Evolutionary conservation across 2,113 vertebrate genomes (phyloP), one percentile per base, ranked within the genome.

Genomic region (Ochotona curzoniae): DNA sequence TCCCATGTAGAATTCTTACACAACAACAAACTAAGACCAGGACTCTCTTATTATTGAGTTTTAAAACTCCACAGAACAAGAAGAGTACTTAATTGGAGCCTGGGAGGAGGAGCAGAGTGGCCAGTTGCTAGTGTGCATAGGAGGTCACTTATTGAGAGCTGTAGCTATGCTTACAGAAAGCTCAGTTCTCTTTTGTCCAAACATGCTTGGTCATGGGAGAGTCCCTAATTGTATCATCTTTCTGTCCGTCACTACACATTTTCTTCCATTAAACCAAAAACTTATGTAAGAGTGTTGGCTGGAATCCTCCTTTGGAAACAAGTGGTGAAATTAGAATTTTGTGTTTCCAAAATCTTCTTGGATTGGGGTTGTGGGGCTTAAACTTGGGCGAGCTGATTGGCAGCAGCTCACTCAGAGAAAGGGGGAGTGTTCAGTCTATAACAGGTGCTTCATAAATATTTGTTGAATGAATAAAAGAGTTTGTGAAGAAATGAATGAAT

Each of bases 121-220:
- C 38, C 38, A 44, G 38, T 44, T 44, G 38, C 38, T 44, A 44
- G 38, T 44, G 38, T 44, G 38, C 38, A 44, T 44, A 28, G 54
- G 21, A 13, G 20, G 63, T 44, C 30, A 67, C 8, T 1, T 2
- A 49, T 7, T 9, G 7, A 18, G 1, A 80, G 28, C 32, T 30
- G 1, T 0, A 1, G 20, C 32, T 7, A 49, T 26, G 49, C 20
- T 0, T 0, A 1, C 4, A 7, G 57, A 9, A n/a, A 86, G 21
- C 47, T 87, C 35, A 60, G 21, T 26, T 57, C 30, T 25, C 9
- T 18, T 69, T 35, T 20, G 23, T 8, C 63, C 38, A 44, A 25
- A 64, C 10, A 12, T 63, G 60, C 12, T 26, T 20, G 75, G 25
- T 15, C 5, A 0, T 9, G 21, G 6, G 49, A 23, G 4, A 32